Evolutionary conservation across 2,888 invertebrate genomes (phyloP).

Genomic region (Teinopalpus imperialis): DNA sequence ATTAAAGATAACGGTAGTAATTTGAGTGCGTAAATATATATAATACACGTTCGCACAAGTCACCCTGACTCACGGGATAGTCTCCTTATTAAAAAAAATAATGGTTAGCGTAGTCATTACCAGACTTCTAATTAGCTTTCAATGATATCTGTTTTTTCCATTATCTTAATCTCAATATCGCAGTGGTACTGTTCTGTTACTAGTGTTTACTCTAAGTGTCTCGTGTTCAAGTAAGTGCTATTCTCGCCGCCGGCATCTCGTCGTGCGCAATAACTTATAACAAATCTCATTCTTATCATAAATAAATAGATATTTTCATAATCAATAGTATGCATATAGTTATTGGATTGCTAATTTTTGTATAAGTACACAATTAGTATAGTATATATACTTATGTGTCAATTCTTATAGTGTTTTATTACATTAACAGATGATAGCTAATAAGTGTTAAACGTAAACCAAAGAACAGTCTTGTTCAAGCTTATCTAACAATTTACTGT

Average conservation of each 20-base stretch:
- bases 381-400: conserved; percentile 83
- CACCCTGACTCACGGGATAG: conserved; percentile 22
- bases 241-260: conserved; percentile 29
- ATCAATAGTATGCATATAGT: conserved; percentile 78
- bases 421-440: conserved; percentile 78
- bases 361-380: conserved; percentile 82
- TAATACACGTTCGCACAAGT: conserved; percentile 50
- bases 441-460: conserved; percentile 80
- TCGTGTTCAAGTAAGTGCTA: conserved; percentile 52
- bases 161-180: conserved; percentile 64
- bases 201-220: conserved; percentile 61
- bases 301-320: conserved; percentile 75
- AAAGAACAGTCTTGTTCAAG: conserved; percentile 64
- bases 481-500: conserved; percentile 54
- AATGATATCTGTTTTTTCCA: conserved; percentile 70
- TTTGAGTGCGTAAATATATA: conserved; percentile 18
- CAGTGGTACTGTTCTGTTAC: conserved; percentile 61
- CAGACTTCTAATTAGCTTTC: conserved; percentile 79
- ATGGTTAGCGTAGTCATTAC: conserved; percentile 67
- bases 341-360: conserved; percentile 79
- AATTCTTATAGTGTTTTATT: conserved; percentile 83
- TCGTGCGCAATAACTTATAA: conserved; percentile 48
- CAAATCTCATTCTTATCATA: conserved; percentile 62
- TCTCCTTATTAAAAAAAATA: conserved; percentile 50
- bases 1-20: conserved; percentile 51